Evolutionary conservation across 64 coral and sea anemone genomes (phyloP).

Genomic region (Pachyseris speciosa): DNA sequence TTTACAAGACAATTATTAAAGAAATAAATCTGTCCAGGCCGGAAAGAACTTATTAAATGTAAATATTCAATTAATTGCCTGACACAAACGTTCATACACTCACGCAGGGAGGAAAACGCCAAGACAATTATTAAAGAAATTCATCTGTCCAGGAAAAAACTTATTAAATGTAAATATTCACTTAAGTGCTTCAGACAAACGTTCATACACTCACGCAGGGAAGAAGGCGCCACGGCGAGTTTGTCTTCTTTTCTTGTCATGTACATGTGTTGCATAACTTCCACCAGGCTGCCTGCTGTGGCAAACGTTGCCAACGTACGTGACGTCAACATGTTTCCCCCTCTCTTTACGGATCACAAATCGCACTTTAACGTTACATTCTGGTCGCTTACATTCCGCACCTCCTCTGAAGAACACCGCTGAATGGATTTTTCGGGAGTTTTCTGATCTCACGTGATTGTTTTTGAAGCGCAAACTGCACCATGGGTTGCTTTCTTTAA

Average conservation of each 20-base stretch:
- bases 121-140: too few species aligned
- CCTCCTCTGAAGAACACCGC: constrained; percentile 52
- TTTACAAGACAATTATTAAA: too few species aligned
- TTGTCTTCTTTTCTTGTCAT: constrained; percentile 1
- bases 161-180: too few species aligned
- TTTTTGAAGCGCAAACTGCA: constrained; percentile 52
- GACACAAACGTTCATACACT: too few species aligned
- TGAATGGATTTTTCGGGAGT: constrained; percentile 53
- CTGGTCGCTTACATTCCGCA: constrained; percentile 39
- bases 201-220: too few species aligned
- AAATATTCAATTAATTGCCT: too few species aligned
- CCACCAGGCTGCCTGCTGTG: constrained; percentile 24
- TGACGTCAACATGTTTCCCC: constrained; percentile 44
- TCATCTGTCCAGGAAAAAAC: too few species aligned
- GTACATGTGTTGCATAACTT: neutral
- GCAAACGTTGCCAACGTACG: constrained; percentile 24
- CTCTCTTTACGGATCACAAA: constrained; percentile 39
- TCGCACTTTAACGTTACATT: constrained; percentile 35
- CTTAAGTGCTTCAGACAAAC: too few species aligned
- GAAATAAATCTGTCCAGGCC: too few species aligned
- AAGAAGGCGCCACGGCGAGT: neutral
- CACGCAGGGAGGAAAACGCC: neutral
- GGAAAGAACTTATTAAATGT: too few species aligned
- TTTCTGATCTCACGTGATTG: constrained; percentile 53
- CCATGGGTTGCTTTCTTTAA: constrained; percentile 54